Evolutionary conservation across 2,113 vertebrate species (phyloP).

Genomic region (Oncorhynchus mykiss): DNA sequence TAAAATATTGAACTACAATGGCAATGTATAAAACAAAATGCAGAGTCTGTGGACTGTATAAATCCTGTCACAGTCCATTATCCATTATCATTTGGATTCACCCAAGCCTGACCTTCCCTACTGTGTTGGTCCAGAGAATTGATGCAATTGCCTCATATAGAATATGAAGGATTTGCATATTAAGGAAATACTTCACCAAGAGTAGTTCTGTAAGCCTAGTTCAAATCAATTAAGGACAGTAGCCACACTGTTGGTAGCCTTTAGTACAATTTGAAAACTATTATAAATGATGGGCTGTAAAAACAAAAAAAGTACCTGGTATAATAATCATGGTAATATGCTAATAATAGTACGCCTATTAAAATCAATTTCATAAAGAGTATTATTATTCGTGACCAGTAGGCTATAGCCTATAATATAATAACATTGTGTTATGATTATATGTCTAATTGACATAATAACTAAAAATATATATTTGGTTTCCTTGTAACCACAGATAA

Average conservation of each 20-base stretch:
- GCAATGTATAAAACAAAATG: neutral
- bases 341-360: neutral
- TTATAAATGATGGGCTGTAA: neutral
- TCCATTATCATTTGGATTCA: no score
- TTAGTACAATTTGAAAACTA: neutral
- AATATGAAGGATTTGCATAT: neutral
- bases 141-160: neutral
- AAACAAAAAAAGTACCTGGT: neutral
- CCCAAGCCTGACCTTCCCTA: no score
- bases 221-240: neutral
- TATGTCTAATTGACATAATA: neutral
- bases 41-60: no score
- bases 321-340: neutral
- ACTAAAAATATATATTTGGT: neutral
- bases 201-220: neutral
- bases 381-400: neutral
- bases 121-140: neutral
- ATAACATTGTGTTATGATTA: neutral
- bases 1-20: neutral
- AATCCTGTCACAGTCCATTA: no score
- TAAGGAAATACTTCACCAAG: neutral
- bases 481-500: neutral
- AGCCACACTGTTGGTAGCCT: neutral
- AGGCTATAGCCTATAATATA: neutral
- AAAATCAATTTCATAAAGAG: neutral